Percentiles rank a stretch among this genome's conserved stretches.
Conservation (phyloP, 2,113 vertebrate genomes). For the Epinephelus lanceolatus region DNA sequence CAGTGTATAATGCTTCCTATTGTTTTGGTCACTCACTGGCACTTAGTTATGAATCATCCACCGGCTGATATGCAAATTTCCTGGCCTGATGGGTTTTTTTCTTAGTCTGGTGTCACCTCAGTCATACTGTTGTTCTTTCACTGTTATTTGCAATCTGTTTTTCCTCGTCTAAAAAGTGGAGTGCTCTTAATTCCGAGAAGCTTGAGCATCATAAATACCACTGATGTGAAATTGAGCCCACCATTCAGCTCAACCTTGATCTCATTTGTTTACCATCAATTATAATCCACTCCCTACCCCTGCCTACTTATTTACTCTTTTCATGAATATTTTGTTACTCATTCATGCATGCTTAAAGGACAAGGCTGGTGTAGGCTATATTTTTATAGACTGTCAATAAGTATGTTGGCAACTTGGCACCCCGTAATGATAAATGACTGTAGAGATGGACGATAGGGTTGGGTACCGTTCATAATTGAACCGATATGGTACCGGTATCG, state of each 20-base stretch:
- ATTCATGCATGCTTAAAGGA: slow-evolving; percentile 6
- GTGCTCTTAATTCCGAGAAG: neutral
- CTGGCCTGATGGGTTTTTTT: neutral
- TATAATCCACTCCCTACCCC: neutral
- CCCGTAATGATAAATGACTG: too few relatives aligned
- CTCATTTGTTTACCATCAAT: slow-evolving; percentile 17
- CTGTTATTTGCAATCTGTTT: slow-evolving; percentile 1
- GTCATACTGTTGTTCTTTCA: neutral
- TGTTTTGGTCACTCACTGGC: neutral
- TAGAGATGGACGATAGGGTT: too few relatives aligned
- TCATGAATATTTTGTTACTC: neutral
- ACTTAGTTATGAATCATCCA: slow-evolving; percentile 16
- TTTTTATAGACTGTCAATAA: neutral
- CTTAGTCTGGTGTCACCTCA: neutral
- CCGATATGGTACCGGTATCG: too few relatives aligned
- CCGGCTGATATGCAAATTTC: slow-evolving; percentile 16
- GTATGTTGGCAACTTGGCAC: neutral
- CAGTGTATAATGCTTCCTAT: neutral
- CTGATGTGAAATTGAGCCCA: neutral
- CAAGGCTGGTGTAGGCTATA: neutral
- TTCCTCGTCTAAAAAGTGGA: neutral
- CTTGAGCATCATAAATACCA: neutral
- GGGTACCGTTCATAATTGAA: too few relatives aligned
- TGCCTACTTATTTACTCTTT: neutral
- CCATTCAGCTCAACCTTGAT: neutral